Evolutionary conservation across 1,140 invertebrate genomes (phyloP).

Genomic region (Campodea augens): DNA sequence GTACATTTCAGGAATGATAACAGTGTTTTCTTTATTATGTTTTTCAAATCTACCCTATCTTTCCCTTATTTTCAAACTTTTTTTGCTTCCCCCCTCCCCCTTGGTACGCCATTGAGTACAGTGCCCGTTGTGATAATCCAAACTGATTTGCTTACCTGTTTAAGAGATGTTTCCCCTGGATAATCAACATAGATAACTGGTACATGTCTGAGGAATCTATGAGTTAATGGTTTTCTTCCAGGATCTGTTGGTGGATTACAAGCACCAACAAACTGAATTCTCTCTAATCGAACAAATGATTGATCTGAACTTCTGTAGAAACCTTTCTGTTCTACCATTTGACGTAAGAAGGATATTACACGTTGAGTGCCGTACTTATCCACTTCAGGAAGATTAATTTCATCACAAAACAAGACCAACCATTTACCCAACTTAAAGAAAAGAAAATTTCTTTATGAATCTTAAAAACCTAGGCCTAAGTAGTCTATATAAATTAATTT

Average conservation of each 20-base stretch:
- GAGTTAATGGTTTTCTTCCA: conserved; percentile 89
- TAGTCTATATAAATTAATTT: too few species aligned
- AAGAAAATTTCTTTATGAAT: conserved; percentile 3
- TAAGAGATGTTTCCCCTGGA: conserved; percentile 89
- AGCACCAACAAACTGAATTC: conserved; percentile 98
- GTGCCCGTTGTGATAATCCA: conserved; percentile 1
- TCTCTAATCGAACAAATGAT: conserved; percentile 87
- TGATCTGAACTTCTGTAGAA: conserved; percentile 87
- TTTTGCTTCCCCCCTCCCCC: too few species aligned
- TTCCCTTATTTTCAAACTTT: too few species aligned
- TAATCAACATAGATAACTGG: conserved; percentile 99
- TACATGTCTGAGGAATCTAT: conserved; percentile 82
- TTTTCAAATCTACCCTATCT: conserved; percentile 13
- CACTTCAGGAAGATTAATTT: conserved; percentile 99
- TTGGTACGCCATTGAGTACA: too few species aligned
- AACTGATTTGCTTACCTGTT: conserved; percentile 46
- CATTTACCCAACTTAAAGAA: conserved; percentile 74
- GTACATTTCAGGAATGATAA: neutral
- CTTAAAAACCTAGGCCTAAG: neutral
- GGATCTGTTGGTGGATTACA: conserved; percentile 99
- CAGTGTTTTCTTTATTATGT: too few species aligned
- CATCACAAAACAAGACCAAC: conserved; percentile 99
- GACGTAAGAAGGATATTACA: conserved; percentile 94
- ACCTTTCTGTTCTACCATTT: conserved; percentile 86
- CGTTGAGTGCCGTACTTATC: conserved; percentile 96